These are phyloP conservation scores for Chrysoperla carnea DNA, from an alignment of 1,140 invertebrate genomes.

Conservation along the genomic window DNA sequence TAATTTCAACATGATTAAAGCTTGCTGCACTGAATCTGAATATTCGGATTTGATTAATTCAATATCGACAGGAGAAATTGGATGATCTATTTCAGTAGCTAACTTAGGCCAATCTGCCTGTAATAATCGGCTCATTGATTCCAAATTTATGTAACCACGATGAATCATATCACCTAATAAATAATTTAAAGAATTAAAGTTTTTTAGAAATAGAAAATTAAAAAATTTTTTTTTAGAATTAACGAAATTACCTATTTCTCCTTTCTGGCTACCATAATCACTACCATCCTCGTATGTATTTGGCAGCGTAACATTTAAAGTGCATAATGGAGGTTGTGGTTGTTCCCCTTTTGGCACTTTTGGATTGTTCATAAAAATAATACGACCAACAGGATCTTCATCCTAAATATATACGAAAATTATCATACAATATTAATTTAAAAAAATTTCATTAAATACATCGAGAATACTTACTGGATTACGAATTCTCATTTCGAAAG, in stretches of 20 bases:
- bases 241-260: too few species aligned
- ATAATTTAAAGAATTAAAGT: conserved; percentile 1
- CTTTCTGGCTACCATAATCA: too few species aligned
- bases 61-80: conserved; percentile 41
- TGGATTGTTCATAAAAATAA: conserved; percentile 90
- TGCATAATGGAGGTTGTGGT: conserved; percentile 75
- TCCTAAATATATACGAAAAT: conserved; percentile 21
- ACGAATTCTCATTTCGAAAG: conserved; percentile 72
- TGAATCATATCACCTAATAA: conserved; percentile 42
- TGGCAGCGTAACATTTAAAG: conserved; percentile 74
- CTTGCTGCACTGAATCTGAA: conserved; percentile 52
- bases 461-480: conserved; percentile 33
- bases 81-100: conserved; percentile 46
- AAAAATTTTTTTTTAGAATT: too few species aligned
- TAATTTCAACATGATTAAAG: conserved; percentile 51
- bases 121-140: conserved; percentile 59
- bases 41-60: conserved; percentile 53
- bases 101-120: conserved; percentile 60
- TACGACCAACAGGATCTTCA: conserved; percentile 63
- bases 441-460: not conserved
- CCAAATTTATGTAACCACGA: conserved; percentile 54
- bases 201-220: conserved; percentile 2
- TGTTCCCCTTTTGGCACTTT: conserved; percentile 70
- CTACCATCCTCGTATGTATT: conserved; percentile 17
- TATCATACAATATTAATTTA: not conserved